Conservation (phyloP, 2,797 vertebrate species). For the Ctenochaetus hawaiiensis region DNA sequence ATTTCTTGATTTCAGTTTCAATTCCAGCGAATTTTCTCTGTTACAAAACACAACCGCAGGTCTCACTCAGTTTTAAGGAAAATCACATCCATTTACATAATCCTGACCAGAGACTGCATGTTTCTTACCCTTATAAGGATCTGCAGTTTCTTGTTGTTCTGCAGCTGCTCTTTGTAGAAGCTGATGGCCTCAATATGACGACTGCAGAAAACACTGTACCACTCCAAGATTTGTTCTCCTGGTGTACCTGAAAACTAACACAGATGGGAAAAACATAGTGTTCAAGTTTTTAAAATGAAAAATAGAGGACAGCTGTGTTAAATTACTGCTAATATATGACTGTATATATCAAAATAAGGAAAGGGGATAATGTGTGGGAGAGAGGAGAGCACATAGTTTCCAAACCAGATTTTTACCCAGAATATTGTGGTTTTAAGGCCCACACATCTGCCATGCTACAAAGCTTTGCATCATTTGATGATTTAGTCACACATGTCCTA, state of each 20-base stretch:
- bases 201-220: constrained; percentile 91
- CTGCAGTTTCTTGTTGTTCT: constrained; percentile 94
- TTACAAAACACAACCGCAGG: constrained; percentile 1
- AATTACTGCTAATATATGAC: neutral
- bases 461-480: neutral
- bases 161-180: constrained; percentile 91
- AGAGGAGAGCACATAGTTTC: neutral
- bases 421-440: neutral
- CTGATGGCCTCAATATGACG: constrained; percentile 87
- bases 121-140: constrained; percentile 88
- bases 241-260: constrained; percentile 91
- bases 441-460: neutral
- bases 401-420: neutral
- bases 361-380: neutral
- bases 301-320: neutral
- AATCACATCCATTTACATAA: neutral
- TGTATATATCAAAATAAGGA: neutral
- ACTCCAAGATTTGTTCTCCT: constrained; percentile 87
- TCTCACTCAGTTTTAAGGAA: neutral
- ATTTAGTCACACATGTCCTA: neutral
- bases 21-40: neutral
- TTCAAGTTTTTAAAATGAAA: neutral
- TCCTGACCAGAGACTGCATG: neutral
- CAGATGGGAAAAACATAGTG: neutral
- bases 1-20: neutral